A percentile compares a stretch with the other conserved stretches of the same genome.
Conservation (phyloP, 2,888 invertebrate species). For the Eupithecia tripunctaria region DNA sequence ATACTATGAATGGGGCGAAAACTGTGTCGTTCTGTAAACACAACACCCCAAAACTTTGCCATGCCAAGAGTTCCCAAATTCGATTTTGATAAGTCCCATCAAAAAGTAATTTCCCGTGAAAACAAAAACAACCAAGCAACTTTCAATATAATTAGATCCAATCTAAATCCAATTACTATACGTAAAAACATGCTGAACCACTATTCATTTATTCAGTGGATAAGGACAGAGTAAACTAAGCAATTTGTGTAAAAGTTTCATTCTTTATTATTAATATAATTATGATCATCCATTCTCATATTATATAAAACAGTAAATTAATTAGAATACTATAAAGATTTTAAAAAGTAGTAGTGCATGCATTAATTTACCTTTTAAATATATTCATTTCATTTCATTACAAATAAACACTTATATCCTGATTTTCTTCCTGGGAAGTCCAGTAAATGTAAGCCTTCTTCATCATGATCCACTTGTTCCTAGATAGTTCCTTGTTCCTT, state of each 20-base stretch:
- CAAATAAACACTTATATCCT: too few relatives aligned
- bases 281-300: too few relatives aligned
- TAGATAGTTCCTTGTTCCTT: too few relatives aligned
- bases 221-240: not conserved
- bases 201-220: not conserved
- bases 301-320: too few relatives aligned
- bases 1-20: constrained; percentile 15
- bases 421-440: too few relatives aligned
- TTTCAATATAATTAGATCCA: constrained; percentile 74
- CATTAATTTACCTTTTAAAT: too few relatives aligned
- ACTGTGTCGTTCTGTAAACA: constrained; percentile 39
- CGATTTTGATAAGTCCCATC: constrained; percentile 77
- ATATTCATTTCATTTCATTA: too few relatives aligned
- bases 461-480: too few relatives aligned
- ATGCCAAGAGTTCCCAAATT: constrained; percentile 58
- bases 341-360: too few relatives aligned
- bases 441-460: too few relatives aligned
- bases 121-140: constrained; percentile 75
- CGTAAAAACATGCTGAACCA: constrained; percentile 37
- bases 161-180: constrained; percentile 81
- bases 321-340: too few relatives aligned
- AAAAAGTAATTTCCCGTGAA: constrained; percentile 77
- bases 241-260: not conserved
- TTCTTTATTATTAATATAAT: too few relatives aligned
- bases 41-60: constrained; percentile 44